Conservation (phyloP, 2,797 vertebrate genomes). For the Lepus townsendii region DNA sequence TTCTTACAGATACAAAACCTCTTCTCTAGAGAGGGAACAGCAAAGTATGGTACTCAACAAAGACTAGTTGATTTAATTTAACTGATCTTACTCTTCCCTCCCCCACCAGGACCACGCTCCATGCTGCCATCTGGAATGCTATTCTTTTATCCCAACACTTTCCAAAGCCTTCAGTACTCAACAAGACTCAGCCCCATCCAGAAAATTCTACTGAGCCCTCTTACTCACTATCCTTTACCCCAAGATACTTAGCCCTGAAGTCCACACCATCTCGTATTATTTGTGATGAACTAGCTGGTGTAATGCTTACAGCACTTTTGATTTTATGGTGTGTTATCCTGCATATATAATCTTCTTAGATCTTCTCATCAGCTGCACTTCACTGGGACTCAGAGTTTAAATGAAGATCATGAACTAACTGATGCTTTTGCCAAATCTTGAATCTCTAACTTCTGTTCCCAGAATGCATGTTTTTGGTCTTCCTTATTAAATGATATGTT, state of each 20-base stretch:
- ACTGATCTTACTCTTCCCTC: background rate
- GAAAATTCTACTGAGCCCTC: background rate
- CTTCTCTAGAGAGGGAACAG: background rate
- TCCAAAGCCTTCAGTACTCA: background rate
- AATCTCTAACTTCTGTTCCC: background rate
- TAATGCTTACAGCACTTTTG: background rate
- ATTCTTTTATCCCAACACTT: background rate
- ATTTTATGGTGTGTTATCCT: background rate
- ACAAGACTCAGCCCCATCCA: background rate
- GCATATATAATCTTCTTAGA: background rate
- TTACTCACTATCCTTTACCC: background rate
- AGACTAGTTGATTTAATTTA: background rate
- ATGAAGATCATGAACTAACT: constrained; percentile 27
- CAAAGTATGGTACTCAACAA: background rate
- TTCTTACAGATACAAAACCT: background rate
- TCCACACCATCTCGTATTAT: background rate
- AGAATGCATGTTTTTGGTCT: background rate
- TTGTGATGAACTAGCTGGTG: constrained; percentile 9
- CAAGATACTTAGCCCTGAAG: background rate
- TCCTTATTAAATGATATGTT: constrained; percentile 31
- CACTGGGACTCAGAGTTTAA: background rate
- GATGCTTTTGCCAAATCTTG: background rate
- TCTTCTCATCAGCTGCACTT: background rate
- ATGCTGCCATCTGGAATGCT: background rate
- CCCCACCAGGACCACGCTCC: background rate